Base-by-base conservation (phyloP, 2,888 invertebrate species). In the Acleris holmiana region DNA sequence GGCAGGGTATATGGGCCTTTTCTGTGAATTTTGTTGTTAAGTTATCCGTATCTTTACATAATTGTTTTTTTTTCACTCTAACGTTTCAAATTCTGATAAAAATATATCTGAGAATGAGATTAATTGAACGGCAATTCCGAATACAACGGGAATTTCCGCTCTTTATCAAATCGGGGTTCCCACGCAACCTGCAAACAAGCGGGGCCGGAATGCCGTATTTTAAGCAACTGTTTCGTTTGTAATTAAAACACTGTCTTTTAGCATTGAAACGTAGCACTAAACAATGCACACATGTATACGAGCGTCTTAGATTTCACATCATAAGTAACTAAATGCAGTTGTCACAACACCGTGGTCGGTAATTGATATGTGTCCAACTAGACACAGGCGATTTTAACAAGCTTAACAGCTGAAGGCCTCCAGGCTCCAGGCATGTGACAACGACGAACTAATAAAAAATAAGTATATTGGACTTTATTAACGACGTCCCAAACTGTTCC, bases 381-480 rank as follows among this genome's bases (percentile, higher is more conserved):
- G 72, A 72, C 71, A 63, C 73, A 71, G 68, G 62, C 72, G 70
- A 72, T 76, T 76, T 77, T 80, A 83, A 83, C 82, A 71, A 84
- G 82, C 79, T 80, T 72, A 83, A 85, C 67, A 70, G 65, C 62
- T 68, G 83, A 84, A 85, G 86, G 83, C 74, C 83, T 82, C 68
- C 56, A 40, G 69, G 66, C 83, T 82, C 68, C 56, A 40, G 69
- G 66, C 68, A 68, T 47, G 70, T 73, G 75, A 72, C 76, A 74
- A 75, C 74, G 67, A 69, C 76, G 74, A 76, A 76, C 74, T 71
- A 79, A 84, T 84, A 80, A 82, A 81, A 77, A 76, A 69, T 76
- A 77, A 76, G 69, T 76, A 76, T 78, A 76, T 78, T 75, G 75
- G 61, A 66, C 74, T 73, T 68, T 69, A 73, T 79, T 83, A 77